phyloP scores from a whole-genome alignment of 2,888 invertebrate species.

The Epistrophe eligans region DNA sequence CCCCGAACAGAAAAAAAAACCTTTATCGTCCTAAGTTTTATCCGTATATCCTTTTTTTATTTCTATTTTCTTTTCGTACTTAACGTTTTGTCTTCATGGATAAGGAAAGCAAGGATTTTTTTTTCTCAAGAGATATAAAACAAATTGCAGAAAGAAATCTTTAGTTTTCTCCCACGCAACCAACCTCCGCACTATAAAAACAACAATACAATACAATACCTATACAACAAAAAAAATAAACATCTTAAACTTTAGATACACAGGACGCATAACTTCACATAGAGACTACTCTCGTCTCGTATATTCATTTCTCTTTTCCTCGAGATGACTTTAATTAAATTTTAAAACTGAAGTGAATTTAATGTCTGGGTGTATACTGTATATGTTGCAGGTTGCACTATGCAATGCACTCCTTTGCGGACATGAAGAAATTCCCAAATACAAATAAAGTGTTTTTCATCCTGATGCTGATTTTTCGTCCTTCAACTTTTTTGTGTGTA shows the following conservation, averaged over 20 bases:
- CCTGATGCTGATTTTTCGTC: constrained; percentile 13
- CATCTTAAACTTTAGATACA: neutral
- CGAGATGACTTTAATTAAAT: constrained; percentile 71
- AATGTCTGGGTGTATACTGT: constrained; percentile 11
- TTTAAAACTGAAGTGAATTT: constrained; percentile 54
- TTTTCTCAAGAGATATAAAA: neutral
- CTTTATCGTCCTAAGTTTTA: constrained; percentile 27
- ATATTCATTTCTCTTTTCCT: neutral
- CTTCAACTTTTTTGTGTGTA: constrained; percentile 13
- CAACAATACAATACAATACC: neutral
- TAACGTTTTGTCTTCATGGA: constrained; percentile 6
- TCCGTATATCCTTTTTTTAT: neutral
- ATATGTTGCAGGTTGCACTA: constrained; percentile 14
- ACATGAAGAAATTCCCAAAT: constrained; percentile 29
- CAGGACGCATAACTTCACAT: constrained; percentile 21
- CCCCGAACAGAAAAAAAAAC: neutral
- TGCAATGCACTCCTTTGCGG: constrained; percentile 16
- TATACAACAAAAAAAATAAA: neutral
- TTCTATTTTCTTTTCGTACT: constrained; percentile 13
- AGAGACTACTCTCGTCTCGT: neutral
- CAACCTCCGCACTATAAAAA: neutral
- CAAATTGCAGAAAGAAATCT: constrained; percentile 3
- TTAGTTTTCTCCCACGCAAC: constrained; percentile 3
- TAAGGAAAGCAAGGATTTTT: neutral
- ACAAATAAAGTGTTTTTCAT: constrained; percentile 19